Conservation (phyloP, 2,797 vertebrate species). For the Ptychadena robeensis region DNA sequence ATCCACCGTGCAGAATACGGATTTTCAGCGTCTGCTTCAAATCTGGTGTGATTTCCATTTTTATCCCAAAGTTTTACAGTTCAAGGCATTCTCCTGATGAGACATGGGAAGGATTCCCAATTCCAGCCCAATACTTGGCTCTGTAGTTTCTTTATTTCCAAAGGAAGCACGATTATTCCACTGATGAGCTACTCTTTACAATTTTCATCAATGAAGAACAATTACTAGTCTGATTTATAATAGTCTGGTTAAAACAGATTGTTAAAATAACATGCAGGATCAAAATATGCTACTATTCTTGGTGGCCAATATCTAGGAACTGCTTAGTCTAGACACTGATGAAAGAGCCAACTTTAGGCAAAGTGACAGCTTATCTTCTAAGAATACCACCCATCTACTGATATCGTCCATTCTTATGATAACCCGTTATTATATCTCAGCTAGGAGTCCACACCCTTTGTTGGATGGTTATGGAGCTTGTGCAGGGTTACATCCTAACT, state of each 20-base stretch:
- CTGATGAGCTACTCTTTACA: neutral
- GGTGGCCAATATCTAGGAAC: neutral
- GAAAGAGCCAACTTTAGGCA: neutral
- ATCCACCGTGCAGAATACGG: conserved; percentile 68
- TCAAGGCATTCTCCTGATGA: conserved; percentile 1
- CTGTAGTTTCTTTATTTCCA: neutral
- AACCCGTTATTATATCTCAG: too few species aligned
- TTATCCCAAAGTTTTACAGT: conserved; percentile 58
- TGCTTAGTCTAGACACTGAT: too few species aligned
- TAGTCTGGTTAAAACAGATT: neutral
- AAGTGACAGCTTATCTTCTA: too few species aligned
- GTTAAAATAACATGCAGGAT: neutral
- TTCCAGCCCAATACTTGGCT: neutral
- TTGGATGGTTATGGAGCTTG: too few species aligned
- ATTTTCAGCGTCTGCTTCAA: conserved; percentile 68
- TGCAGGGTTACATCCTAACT: too few species aligned
- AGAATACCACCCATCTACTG: too few species aligned
- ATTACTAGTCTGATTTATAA: neutral
- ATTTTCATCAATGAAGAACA: neutral
- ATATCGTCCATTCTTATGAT: too few species aligned
- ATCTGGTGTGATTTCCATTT: conserved; percentile 73
- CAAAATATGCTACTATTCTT: neutral
- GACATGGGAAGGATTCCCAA: neutral
- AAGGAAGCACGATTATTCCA: neutral
- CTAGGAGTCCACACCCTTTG: too few species aligned